phyloP scores from a whole-genome alignment of 2,797 vertebrate species.

The Hemitrygon akajei region DNA sequence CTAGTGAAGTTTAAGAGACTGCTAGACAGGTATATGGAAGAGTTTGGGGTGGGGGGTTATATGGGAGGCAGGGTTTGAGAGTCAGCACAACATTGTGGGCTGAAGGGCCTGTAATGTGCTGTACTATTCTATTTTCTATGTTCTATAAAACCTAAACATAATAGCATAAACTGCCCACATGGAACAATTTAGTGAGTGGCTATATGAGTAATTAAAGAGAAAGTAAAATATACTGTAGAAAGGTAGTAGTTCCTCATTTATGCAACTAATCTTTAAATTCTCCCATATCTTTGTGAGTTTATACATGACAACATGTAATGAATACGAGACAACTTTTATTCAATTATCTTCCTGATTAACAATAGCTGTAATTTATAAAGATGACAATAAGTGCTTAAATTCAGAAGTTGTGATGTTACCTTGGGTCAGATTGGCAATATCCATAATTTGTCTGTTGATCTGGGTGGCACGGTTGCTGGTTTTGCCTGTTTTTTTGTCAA shows the following conservation, averaged over 20 bases:
- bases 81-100: no score
- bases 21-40: no score
- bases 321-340: background rate
- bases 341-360: background rate
- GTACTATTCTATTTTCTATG: no score
- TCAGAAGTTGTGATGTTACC: slow-evolving; percentile 58
- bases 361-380: background rate
- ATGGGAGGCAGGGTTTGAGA: no score
- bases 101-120: no score
- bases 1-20: no score
- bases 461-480: slow-evolving; percentile 67
- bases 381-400: background rate
- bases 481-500: slow-evolving; percentile 65
- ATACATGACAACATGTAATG: background rate
- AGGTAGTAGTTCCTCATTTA: background rate
- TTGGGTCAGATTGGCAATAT: slow-evolving; percentile 70
- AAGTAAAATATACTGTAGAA: background rate
- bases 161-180: background rate
- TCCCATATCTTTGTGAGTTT: no score
- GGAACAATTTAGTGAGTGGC: background rate
- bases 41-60: no score
- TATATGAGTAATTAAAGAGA: slow-evolving; percentile 10
- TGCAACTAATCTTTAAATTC: background rate
- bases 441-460: slow-evolving; percentile 65
- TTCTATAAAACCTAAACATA: background rate